Evolutionary conservation across 2,113 vertebrate species (phyloP).

Genomic region (Micronycteris hirsuta): DNA sequence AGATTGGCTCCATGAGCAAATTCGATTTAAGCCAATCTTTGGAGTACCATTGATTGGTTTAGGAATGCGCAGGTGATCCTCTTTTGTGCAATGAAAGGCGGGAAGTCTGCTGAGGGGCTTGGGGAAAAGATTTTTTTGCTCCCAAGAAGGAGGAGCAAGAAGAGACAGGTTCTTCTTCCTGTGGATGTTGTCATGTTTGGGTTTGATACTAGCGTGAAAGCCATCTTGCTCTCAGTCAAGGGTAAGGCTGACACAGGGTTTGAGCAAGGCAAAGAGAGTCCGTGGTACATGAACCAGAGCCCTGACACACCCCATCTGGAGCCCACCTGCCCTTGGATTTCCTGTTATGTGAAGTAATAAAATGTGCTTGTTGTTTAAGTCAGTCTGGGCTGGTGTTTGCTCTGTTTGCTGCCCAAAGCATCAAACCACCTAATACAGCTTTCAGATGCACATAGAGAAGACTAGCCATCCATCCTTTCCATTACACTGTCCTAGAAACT

Average conservation of each 20-base stretch:
- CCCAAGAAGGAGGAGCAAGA: neutral
- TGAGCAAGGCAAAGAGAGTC: neutral
- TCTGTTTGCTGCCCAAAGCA: neutral
- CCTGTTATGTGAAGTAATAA: neutral
- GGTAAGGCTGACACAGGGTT: neutral
- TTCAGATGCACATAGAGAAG: neutral
- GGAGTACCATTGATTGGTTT: neutral
- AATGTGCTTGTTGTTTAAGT: constrained; percentile 33
- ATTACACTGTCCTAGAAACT: neutral
- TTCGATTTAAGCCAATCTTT: neutral
- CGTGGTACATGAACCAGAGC: neutral
- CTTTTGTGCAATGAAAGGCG: neutral
- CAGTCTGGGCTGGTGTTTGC: neutral
- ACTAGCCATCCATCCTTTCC: neutral
- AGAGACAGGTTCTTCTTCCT: neutral
- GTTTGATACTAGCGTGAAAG: neutral
- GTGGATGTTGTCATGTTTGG: neutral
- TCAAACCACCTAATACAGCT: neutral
- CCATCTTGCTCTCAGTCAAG: neutral
- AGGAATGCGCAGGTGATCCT: neutral
- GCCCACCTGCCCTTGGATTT: neutral
- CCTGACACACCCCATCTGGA: neutral
- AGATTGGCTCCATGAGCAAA: neutral
- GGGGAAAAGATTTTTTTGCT: neutral
- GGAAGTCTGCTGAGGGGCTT: neutral